Evolutionary conservation across 2,888 invertebrate species (phyloP).

Genomic region (Capitulum mitella): DNA sequence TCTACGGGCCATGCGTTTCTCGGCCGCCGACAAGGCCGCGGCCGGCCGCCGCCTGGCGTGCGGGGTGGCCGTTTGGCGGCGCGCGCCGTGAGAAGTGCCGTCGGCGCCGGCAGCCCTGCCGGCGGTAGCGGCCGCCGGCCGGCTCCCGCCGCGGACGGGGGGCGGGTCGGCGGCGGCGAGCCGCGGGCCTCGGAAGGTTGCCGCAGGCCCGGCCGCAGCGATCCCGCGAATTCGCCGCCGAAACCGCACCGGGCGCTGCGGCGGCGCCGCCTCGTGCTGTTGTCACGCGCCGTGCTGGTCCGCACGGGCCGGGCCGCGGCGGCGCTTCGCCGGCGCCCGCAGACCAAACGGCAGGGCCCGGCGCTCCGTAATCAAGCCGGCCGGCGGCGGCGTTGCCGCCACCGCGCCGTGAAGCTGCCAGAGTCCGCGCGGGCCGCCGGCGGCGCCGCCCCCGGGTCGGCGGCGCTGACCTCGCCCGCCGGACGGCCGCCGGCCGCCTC

Average conservation of each 20-base stretch:
- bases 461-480: not conserved
- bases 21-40: not conserved
- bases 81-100: not conserved
- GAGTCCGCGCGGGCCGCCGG: too few relatives aligned
- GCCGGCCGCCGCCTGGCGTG: not conserved
- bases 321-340: too few relatives aligned
- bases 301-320: not conserved
- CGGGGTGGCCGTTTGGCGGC: too few relatives aligned
- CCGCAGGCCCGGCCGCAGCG: too few relatives aligned
- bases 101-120: too few relatives aligned
- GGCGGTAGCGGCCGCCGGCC: too few relatives aligned
- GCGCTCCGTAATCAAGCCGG: too few relatives aligned
- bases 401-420: too few relatives aligned
- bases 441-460: not conserved
- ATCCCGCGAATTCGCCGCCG: too few relatives aligned
- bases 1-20: not conserved
- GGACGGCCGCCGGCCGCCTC: not conserved
- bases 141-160: not conserved
- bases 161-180: not conserved
- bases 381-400: too few relatives aligned
- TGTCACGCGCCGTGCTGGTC: not conserved
- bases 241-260: not conserved
- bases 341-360: too few relatives aligned
- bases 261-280: not conserved
- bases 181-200: too few relatives aligned